These are phyloP conservation scores for Arenaria interpres DNA, from an alignment of 2,113 vertebrate genomes.

Conservation along the genomic window DNA sequence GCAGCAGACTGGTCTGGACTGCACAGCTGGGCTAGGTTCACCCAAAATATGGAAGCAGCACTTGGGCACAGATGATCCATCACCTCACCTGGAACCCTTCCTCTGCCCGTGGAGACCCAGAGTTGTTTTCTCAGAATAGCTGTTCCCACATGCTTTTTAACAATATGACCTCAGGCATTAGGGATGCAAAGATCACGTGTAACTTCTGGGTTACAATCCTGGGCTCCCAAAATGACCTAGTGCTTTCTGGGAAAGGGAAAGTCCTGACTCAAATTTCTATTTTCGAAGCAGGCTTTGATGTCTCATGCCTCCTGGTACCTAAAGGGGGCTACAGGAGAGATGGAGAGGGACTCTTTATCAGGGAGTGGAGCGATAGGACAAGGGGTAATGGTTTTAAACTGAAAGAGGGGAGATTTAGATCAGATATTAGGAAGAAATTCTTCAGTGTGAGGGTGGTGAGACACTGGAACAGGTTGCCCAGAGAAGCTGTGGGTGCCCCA, in stretches of 20 bases:
- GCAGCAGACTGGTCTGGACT: not conserved
- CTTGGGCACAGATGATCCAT: not conserved
- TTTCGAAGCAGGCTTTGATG: not conserved
- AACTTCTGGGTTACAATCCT: not conserved
- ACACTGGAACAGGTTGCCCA: too few species aligned
- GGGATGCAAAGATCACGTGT: not conserved
- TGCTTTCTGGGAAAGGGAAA: not conserved
- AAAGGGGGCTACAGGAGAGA: too few species aligned
- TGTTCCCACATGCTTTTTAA: not conserved
- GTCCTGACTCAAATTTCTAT: not conserved
- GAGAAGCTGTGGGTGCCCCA: too few species aligned
- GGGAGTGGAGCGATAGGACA: too few species aligned
- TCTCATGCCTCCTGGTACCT: not conserved
- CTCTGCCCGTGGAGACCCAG: not conserved
- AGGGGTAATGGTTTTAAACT: too few species aligned
- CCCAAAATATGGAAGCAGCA: not conserved
- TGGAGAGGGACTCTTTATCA: too few species aligned
- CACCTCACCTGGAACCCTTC: not conserved
- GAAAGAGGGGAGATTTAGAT: too few species aligned
- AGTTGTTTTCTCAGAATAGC: not conserved
- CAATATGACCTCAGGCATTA: not conserved
- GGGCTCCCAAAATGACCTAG: not conserved
- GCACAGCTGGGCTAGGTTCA: not conserved
- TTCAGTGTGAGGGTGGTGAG: too few species aligned
- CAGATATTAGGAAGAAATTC: too few species aligned